Percentiles rank a stretch among this genome's conserved stretches.
phyloP scores from a whole-genome alignment of 2,113 vertebrate species.

The Chlamydotis undulata region DNA sequence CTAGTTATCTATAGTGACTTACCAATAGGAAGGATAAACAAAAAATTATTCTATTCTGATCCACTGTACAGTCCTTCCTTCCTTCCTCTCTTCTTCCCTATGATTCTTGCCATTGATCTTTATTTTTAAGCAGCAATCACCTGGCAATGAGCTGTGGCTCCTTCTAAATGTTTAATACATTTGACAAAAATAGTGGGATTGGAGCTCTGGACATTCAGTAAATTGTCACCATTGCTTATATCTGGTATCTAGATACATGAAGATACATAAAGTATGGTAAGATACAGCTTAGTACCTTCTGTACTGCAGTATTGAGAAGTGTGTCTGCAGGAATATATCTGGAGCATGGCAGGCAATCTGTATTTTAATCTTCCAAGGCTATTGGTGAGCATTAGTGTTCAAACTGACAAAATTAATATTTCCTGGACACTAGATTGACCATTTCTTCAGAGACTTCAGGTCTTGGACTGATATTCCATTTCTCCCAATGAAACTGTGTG shows the following conservation, averaged over 20 bases:
- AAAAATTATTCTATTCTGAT: background rate
- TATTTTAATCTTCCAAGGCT: background rate
- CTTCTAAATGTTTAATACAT: background rate
- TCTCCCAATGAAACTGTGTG: background rate
- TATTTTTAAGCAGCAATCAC: background rate
- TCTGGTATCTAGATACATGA: background rate
- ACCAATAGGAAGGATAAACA: background rate
- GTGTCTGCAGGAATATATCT: background rate
- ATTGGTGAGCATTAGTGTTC: background rate
- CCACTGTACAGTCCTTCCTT: background rate
- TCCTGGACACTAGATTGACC: background rate
- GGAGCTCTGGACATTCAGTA: background rate
- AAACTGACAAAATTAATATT: background rate
- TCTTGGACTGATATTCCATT: background rate
- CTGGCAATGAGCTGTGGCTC: background rate
- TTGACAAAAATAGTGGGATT: background rate
- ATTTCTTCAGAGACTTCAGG: background rate
- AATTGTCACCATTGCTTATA: background rate
- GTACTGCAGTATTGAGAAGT: background rate
- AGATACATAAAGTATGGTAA: background rate
- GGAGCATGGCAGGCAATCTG: background rate
- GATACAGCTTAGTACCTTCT: background rate
- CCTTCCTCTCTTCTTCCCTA: background rate
- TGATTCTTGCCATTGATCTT: background rate
- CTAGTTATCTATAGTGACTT: background rate